A percentile compares a stretch with the other conserved stretches of the same genome.
Evolutionary conservation across 2,888 invertebrate genomes (phyloP).

Genomic region (Lasioglossum figueresi): DNA sequence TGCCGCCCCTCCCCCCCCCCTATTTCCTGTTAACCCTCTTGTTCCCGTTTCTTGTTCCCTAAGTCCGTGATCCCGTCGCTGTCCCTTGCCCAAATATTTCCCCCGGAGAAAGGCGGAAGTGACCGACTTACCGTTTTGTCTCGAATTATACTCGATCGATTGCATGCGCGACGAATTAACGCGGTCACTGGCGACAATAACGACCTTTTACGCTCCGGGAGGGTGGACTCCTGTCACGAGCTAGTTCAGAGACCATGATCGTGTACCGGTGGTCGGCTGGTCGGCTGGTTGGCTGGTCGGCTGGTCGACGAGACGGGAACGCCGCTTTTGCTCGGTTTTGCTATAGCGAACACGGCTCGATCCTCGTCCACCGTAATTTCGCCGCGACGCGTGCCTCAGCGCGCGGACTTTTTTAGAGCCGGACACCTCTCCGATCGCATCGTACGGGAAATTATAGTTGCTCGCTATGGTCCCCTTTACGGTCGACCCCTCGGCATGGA

Average conservation of each 20-base stretch:
- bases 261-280: not conserved
- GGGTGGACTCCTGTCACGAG: slow-evolving; percentile 16
- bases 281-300: not conserved
- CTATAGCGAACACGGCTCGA: not conserved
- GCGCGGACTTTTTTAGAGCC: slow-evolving; percentile 21
- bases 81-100: not conserved
- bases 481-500: not conserved
- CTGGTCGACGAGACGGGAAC: not conserved
- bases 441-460: not conserved
- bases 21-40: not conserved
- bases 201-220: slow-evolving; percentile 43
- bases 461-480: not conserved
- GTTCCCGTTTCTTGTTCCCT: not conserved
- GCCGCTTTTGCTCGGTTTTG: not conserved
- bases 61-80: not conserved
- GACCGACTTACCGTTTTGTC: slow-evolving; percentile 54
- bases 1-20: not conserved
- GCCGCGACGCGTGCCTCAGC: slow-evolving; percentile 9
- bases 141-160: slow-evolving; percentile 45
- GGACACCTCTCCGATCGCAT: slow-evolving; percentile 25
- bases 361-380: slow-evolving; percentile 7
- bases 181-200: slow-evolving; percentile 66
- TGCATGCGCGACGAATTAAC: slow-evolving; percentile 53
- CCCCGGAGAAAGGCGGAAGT: slow-evolving; percentile 47
- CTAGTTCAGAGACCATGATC: slow-evolving; percentile 44